Conservation (phyloP, 1,140 invertebrate species). For the Teleogryllus occipitalis region DNA sequence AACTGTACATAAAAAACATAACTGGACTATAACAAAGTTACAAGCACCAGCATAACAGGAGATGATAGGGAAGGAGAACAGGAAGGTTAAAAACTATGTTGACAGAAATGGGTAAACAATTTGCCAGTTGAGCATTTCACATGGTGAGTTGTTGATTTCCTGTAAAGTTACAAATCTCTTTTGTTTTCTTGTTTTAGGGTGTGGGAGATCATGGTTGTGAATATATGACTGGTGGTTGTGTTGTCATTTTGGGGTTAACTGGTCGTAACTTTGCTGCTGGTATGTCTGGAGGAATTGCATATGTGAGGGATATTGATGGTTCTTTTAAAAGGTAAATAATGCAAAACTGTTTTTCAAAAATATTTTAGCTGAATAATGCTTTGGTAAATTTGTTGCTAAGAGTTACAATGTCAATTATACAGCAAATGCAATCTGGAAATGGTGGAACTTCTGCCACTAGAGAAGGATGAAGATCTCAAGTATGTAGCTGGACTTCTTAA, state of each 20-base stretch:
- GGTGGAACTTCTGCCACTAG: conserved; percentile 78
- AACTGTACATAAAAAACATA: no score
- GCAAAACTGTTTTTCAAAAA: not conserved
- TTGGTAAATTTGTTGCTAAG: not conserved
- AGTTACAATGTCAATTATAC: not conserved
- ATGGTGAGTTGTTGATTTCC: not conserved
- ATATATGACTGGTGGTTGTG: conserved; percentile 96
- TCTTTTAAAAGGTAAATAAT: conserved; percentile 55
- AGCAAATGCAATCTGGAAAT: conserved; percentile 85
- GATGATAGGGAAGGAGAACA: no score
- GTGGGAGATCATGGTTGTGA: conserved; percentile 99
- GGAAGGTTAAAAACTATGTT: no score
- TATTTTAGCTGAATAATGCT: not conserved
- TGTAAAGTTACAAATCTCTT: not conserved
- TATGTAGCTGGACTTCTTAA: conserved; percentile 69
- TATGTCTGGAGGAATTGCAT: conserved; percentile 97
- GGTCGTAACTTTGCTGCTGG: conserved; percentile 98
- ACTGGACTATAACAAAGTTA: no score
- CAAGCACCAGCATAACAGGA: no score
- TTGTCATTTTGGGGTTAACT: conserved; percentile 86
- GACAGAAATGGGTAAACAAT: not conserved
- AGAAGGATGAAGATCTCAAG: conserved; percentile 67
- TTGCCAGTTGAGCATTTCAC: not conserved
- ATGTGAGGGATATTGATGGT: conserved; percentile 83
- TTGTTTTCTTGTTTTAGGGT: conserved; percentile 50